These are phyloP conservation scores for Lerista edwardsae DNA, from an alignment of 2,797 vertebrate genomes.

Conservation along the genomic window DNA sequence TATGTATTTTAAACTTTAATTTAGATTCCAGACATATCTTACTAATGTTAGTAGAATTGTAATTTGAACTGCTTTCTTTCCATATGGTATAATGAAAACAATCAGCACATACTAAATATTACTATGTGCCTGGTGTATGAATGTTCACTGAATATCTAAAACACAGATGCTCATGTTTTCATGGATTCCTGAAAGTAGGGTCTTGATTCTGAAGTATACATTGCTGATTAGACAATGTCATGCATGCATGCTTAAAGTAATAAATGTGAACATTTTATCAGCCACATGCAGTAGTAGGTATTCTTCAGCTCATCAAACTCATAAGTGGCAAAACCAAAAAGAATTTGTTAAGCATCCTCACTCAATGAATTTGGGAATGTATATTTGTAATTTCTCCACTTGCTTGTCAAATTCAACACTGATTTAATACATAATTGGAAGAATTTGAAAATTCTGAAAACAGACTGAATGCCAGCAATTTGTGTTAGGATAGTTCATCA, in stretches of 20 bases:
- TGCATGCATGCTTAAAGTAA: not conserved
- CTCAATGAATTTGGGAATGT: slow-evolving; percentile 25
- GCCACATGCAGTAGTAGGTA: not conserved
- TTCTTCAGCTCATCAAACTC: slow-evolving; percentile 23
- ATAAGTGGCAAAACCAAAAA: not conserved
- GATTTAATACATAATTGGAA: slow-evolving; percentile 33
- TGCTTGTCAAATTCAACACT: slow-evolving; percentile 15
- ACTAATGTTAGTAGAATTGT: not conserved
- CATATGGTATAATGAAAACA: not conserved
- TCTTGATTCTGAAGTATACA: not conserved
- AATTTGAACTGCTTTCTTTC: not conserved
- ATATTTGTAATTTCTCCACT: slow-evolving; percentile 5
- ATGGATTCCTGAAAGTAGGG: not conserved
- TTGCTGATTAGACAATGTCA: not conserved
- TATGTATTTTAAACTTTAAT: not conserved
- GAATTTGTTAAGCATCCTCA: not conserved
- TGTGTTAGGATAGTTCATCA: not conserved
- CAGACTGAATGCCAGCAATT: not conserved
- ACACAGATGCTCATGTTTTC: not conserved
- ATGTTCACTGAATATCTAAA: not conserved
- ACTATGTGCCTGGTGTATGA: not conserved
- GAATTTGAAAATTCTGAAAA: slow-evolving; percentile 4
- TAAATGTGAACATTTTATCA: not conserved
- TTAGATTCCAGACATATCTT: not conserved
- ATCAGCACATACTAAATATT: not conserved